phyloP scores from a whole-genome alignment of 2,888 invertebrate genomes.

The Lycocerus yunnanus region DNA sequence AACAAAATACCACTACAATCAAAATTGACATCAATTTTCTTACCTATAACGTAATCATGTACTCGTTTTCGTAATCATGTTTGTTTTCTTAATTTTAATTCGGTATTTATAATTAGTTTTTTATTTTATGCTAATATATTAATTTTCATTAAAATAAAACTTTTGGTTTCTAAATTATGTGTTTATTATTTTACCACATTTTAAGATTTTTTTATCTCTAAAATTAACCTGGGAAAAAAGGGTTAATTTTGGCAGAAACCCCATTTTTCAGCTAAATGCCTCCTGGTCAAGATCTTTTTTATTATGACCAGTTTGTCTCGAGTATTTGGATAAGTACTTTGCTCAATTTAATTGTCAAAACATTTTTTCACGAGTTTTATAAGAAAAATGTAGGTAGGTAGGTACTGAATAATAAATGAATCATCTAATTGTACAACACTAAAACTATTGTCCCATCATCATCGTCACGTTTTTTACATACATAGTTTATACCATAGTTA shows the following conservation, averaged over 20 bases:
- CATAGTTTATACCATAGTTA: not conserved
- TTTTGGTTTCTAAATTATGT: too few relatives aligned
- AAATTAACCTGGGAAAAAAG: too few relatives aligned
- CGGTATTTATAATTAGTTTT: too few relatives aligned
- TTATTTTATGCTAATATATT: too few relatives aligned
- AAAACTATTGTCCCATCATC: not conserved
- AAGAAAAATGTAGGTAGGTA: not conserved
- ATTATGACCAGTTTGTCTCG: not conserved
- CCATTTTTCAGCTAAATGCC: not conserved
- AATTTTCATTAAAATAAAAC: too few relatives aligned
- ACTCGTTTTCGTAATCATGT: too few relatives aligned
- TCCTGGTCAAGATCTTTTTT: not conserved
- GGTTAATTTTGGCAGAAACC: not conserved
- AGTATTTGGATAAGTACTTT: not conserved
- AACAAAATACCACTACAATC: too few relatives aligned
- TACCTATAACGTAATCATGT: too few relatives aligned
- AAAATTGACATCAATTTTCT: too few relatives aligned
- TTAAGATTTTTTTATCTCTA: too few relatives aligned
- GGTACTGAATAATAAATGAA: not conserved
- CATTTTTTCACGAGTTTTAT: not conserved
- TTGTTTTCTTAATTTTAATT: too few relatives aligned
- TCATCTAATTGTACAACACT: not conserved
- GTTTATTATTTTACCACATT: too few relatives aligned
- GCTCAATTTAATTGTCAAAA: not conserved
- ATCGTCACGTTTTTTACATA: not conserved